These are phyloP conservation scores for Heterodera schachtii DNA, from an alignment of 1,140 invertebrate species.

Conservation along the genomic window DNA sequence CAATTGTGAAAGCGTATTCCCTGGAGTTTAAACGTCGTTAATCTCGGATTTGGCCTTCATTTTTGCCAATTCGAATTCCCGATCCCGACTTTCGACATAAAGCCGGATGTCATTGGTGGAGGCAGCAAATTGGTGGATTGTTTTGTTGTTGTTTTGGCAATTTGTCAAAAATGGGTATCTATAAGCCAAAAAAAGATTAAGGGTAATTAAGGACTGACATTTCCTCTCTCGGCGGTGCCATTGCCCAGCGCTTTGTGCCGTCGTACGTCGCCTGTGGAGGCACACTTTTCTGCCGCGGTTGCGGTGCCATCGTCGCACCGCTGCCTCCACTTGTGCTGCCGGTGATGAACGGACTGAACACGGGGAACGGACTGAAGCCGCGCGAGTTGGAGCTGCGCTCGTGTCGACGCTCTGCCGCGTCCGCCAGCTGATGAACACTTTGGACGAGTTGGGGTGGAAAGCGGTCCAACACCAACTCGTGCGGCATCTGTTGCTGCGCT, in stretches of 20 bases:
- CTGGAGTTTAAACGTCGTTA: too few relatives aligned
- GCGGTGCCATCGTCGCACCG: background rate
- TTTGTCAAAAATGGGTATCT: too few relatives aligned
- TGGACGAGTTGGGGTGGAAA: conserved; percentile 21
- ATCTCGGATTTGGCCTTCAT: too few relatives aligned
- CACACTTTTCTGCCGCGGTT: background rate
- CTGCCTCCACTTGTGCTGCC: background rate
- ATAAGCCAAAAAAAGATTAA: too few relatives aligned
- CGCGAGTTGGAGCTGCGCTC: background rate
- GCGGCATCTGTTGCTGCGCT: conserved; percentile 2
- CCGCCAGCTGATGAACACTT: conserved; percentile 5
- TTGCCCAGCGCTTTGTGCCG: background rate
- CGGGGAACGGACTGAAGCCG: conserved; percentile 27
- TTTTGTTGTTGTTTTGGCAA: too few relatives aligned
- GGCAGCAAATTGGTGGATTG: background rate
- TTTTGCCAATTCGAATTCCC: too few relatives aligned
- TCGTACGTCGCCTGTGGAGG: background rate
- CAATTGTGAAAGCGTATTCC: too few relatives aligned
- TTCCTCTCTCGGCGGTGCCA: background rate
- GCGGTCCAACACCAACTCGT: conserved; percentile 18
- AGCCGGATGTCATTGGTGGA: background rate
- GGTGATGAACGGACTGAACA: conserved; percentile 14
- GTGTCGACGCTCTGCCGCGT: background rate
- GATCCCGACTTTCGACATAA: too few relatives aligned
- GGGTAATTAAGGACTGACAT: background rate